Conservation (phyloP, 2,797 vertebrate genomes). For the Coluber constrictor region DNA sequence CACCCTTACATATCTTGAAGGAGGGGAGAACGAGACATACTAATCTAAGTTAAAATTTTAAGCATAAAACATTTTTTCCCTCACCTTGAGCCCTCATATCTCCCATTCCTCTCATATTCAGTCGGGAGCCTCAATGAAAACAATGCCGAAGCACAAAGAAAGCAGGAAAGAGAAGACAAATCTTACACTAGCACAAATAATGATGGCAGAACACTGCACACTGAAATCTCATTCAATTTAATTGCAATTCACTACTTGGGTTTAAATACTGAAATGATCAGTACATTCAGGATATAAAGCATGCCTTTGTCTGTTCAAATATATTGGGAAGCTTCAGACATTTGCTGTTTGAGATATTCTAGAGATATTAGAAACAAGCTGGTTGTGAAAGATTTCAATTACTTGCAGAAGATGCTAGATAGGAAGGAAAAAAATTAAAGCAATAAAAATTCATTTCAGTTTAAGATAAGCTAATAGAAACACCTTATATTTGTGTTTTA, state of each 20-base stretch:
- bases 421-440: not conserved
- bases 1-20: conserved; percentile 41
- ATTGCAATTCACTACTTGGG: conserved; percentile 20
- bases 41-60: conserved; percentile 58
- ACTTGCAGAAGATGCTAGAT: not conserved
- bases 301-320: conserved; percentile 21
- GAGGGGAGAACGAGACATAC: conserved; percentile 50
- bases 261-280: conserved; percentile 48
- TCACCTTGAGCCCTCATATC: conserved; percentile 99
- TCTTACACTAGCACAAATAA: conserved; percentile 68
- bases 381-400: not conserved
- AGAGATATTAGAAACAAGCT: not conserved
- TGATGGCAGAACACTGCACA: conserved; percentile 49
- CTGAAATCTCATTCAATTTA: conserved; percentile 55
- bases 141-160: conserved; percentile 74
- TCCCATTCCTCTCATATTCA: conserved; percentile 99
- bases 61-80: conserved; percentile 71
- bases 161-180: conserved; percentile 78
- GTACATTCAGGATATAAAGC: conserved; percentile 4
- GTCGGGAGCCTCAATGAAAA: conserved; percentile 90
- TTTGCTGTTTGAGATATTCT: not conserved
- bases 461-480: not conserved
- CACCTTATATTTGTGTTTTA: not conserved
- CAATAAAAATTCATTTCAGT: not conserved
- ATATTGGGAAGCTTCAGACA: conserved; percentile 1